A percentile compares a stretch with the other conserved stretches of the same genome.
Evolutionary conservation across 2,888 invertebrate genomes (phyloP).

Genomic region (Clivina fossor): DNA sequence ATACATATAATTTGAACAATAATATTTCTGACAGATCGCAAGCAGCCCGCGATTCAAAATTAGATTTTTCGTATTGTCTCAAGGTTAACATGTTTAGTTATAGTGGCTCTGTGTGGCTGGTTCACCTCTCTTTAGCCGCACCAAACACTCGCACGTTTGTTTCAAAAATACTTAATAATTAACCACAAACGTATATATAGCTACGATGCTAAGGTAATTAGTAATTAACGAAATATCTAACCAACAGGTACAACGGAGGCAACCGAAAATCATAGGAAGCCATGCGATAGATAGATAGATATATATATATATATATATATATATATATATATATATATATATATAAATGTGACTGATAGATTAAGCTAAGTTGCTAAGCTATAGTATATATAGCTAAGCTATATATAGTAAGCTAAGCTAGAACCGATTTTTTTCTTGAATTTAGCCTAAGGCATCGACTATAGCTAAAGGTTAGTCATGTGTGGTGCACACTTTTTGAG

Average conservation of each 20-base stretch:
- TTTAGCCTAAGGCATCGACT: slow-evolving; percentile 20
- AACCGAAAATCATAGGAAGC: slow-evolving; percentile 17
- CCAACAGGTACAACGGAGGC: slow-evolving; percentile 19
- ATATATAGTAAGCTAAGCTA: slow-evolving; percentile 19
- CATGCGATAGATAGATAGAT: slow-evolving; percentile 6
- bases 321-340: slow-evolving; percentile 15
- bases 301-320: slow-evolving; percentile 3
- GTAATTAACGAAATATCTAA: slow-evolving; percentile 28
- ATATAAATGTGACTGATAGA: slow-evolving; percentile 20
- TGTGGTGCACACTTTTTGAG: background rate
- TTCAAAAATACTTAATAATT: slow-evolving; percentile 33
- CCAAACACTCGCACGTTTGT: slow-evolving; percentile 7
- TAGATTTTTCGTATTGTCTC: slow-evolving; percentile 30
- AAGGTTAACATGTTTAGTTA: slow-evolving; percentile 31
- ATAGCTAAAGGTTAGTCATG: slow-evolving; percentile 27
- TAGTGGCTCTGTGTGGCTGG: too few relatives aligned
- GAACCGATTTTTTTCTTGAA: slow-evolving; percentile 17
- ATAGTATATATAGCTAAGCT: too few relatives aligned
- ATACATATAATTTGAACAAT: too few relatives aligned
- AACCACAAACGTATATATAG: slow-evolving; percentile 22
- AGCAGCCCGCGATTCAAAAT: slow-evolving; percentile 16
- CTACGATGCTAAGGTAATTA: too few relatives aligned
- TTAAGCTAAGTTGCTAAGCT: too few relatives aligned
- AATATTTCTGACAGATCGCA: slow-evolving; percentile 19
- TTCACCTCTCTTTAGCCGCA: too few relatives aligned